Conservation (phyloP, 2,797 vertebrate species). For the Uromys caudimaculatus region DNA sequence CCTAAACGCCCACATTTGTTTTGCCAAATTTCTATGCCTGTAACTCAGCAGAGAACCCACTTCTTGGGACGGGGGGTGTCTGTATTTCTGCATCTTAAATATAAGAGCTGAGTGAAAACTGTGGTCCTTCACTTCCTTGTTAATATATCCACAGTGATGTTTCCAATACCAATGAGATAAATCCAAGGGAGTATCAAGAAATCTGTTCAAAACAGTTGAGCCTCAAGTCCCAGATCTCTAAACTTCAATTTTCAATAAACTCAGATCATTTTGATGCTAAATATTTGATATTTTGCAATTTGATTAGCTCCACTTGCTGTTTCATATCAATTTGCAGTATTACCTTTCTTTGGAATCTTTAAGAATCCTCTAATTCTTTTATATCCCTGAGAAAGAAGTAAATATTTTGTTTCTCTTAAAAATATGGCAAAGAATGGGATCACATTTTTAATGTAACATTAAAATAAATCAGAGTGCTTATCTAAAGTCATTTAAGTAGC, state of each 20-base stretch:
- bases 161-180: constrained; percentile 2
- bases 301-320: not conserved
- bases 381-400: not conserved
- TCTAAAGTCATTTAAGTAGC: not conserved
- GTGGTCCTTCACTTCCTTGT: not conserved
- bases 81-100: not conserved
- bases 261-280: constrained; percentile 43
- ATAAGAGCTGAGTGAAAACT: not conserved
- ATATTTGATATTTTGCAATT: constrained; percentile 26
- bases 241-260: constrained; percentile 41
- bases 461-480: not conserved
- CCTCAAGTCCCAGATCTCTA: not conserved
- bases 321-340: not conserved
- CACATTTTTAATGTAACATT: not conserved
- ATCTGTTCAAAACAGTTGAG: not conserved
- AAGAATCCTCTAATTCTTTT: not conserved
- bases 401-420: constrained; percentile 11
- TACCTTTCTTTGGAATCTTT: constrained; percentile 32
- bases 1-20: not conserved
- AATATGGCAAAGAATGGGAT: not conserved
- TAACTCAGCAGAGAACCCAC: not conserved
- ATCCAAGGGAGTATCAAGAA: not conserved
- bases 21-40: not conserved
- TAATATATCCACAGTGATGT: not conserved
- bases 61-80: not conserved